These are phyloP conservation scores for Mormyrops boulengeri DNA, from an alignment of 2,797 vertebrate species.

Conservation along the genomic window DNA sequence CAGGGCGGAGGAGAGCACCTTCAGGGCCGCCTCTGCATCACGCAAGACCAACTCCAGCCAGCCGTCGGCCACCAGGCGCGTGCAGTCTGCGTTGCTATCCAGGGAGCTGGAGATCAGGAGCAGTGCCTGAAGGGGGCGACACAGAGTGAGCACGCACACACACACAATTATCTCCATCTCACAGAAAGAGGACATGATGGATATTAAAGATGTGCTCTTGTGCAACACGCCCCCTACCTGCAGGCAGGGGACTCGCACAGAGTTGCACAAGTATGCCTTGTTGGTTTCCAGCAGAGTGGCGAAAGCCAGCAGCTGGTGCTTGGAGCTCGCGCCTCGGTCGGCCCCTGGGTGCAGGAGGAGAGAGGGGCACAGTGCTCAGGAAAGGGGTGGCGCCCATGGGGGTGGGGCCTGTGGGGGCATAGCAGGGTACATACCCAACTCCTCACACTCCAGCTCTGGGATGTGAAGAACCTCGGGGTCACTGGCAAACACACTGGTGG, in stretches of 20 bases:
- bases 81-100: constrained; percentile 78
- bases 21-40: constrained; percentile 49
- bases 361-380: neutral
- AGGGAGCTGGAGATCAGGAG: constrained; percentile 73
- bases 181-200: neutral
- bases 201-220: neutral
- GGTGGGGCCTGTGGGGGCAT: neutral
- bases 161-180: neutral
- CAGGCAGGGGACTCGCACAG: constrained; percentile 71
- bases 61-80: constrained; percentile 74
- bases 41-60: constrained; percentile 77
- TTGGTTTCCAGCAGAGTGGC: constrained; percentile 88
- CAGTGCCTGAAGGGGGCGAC: constrained; percentile 57
- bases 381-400: neutral
- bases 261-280: constrained; percentile 84
- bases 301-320: constrained; percentile 80
- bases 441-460: constrained; percentile 46
- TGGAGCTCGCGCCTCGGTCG: constrained; percentile 56
- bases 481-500: constrained; percentile 75
- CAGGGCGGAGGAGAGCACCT: constrained; percentile 53
- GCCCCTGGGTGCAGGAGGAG: constrained; percentile 48
- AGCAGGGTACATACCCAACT: constrained; percentile 42
- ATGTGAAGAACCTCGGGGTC: constrained; percentile 71
- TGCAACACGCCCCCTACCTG: constrained; percentile 59
- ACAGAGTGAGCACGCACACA: neutral